Base-by-base conservation (phyloP, 2,113 vertebrate genomes). In the Zingel zingel region DNA sequence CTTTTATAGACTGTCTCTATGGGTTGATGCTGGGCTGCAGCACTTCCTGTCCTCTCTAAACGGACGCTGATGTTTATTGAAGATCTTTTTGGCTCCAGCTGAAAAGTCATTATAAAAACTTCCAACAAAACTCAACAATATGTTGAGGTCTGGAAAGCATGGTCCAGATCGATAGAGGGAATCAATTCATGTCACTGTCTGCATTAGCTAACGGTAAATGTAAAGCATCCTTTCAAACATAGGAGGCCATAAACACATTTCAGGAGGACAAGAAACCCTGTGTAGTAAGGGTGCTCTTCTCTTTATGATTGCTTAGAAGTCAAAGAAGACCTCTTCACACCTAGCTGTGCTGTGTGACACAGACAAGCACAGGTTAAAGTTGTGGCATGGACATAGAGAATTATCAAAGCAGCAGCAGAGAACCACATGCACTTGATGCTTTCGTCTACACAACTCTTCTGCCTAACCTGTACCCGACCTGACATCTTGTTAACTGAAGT, bases 91-190 rank as follows among this genome's bases (percentile, higher is more conserved):
- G 85, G 86, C 81, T 85, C 43, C 64, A 57, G 84, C 63, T 1
- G 57, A 89, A 89, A 88, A 89, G 86, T 88, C 83, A 88, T 91
- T 91, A 88, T 91, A 86, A 93, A 93, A 93, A 88, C 86, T 85
- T 89, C 83, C 83, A 86, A 87, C 85, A 92, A 89, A 92, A 91
- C 88, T 91, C 86, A 91, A 88, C 85, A 86, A 86, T 94, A 91
- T 88, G 81, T 91, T 82, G 82, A 87, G 88, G 85, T 92, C 89
- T 84, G 86, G 90, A 87, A 87, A 89, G 89, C 88, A 76, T 62
- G 87, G 87, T 63, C 72, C 57, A 1, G 85, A 90, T 93, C 88
- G 13, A 92, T 93, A 62, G n/a, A 48, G 56, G 66, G 78, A 86
- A 93, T 94, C 88, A 90, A 93, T 93, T 87, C 47, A 89, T 81